Evolutionary conservation across 2,888 invertebrate genomes (phyloP), one percentile per base, ranked within the genome.

Genomic region (Sacculina carcini): DNA sequence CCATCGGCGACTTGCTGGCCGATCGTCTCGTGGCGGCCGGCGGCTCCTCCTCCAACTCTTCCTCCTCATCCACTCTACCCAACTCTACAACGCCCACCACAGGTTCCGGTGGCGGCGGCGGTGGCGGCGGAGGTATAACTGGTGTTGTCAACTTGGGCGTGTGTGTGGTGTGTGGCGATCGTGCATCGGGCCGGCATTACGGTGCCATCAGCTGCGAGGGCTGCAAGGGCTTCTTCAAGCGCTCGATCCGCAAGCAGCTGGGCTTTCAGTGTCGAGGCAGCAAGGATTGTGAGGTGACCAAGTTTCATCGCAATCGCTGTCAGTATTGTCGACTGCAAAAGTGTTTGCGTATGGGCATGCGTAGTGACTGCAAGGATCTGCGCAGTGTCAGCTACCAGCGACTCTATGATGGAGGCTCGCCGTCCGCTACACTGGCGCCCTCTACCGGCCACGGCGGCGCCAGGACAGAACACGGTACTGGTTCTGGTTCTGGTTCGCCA

Each of bases 311-410:
- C 55, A 96, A 96, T 71, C 76, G 96, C 53, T 96, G 96, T 69
- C 96, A 96, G 71, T 94, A 90, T 71, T 96, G 96, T 67, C 77
- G 96, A 48, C 74, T 98, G 57, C 90, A 94, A 69, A 96, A 96
- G 71, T 96, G 96, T 65, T 74, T 96, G 52, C 79, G 84, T 38
- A 90, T 89, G 73, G 96, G 96, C 62, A 96, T 96, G 96, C 73
- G 94, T 68, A 90, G 90, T 72, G 96, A 96, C 77, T 92, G 94
- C 94, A 79, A 80, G 79, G 68, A 60, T 58, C 16, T 28, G 44
- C 44, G 44, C 26, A 19, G 44, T 29, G 23, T 28, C 16, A 28
- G 44, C 44, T 44, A 44, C 28, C 44, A 44, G 44, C 26, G 44
- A 19, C 16, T 28, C n/a, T 44, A 44, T 10, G 54, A 55, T 51